Evolutionary conservation across 2,888 invertebrate species (phyloP).

Genomic region (Ormyrus rosae): DNA sequence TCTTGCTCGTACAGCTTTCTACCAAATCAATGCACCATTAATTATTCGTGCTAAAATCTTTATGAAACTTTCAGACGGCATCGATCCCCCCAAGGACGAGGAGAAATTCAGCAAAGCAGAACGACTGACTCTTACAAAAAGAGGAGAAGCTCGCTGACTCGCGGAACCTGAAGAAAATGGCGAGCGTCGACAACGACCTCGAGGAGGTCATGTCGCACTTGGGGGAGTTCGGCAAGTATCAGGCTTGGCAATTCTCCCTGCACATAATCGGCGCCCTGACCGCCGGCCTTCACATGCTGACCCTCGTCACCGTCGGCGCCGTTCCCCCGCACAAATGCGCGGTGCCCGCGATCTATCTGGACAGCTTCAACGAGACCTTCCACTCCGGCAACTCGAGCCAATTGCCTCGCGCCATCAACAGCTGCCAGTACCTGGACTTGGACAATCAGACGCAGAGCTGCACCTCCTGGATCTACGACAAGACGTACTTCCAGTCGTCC

Average conservation of each 20-base stretch:
- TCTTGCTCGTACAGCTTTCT: background rate
- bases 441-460: constrained; percentile 75
- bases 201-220: constrained; percentile 71
- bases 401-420: constrained; percentile 73
- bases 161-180: constrained; percentile 55
- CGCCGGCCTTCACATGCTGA: constrained; percentile 90
- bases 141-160: too few relatives aligned
- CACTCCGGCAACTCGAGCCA: background rate
- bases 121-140: background rate
- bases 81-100: background rate
- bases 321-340: constrained; percentile 82
- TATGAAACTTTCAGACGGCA: constrained; percentile 15
- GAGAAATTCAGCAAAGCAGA: too few relatives aligned
- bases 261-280: constrained; percentile 87
- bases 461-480: constrained; percentile 83
- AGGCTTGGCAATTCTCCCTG: constrained; percentile 86
- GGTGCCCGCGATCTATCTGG: constrained; percentile 1
- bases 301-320: constrained; percentile 87
- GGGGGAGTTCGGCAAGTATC: constrained; percentile 90
- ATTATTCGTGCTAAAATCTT: background rate
- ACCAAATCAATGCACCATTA: constrained; percentile 1
- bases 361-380: background rate
- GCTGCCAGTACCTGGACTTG: constrained; percentile 78
- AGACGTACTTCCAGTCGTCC: constrained; percentile 84
- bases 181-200: constrained; percentile 67